Base-by-base conservation (phyloP, 2,113 vertebrate species). In the Nibea coibor region DNA sequence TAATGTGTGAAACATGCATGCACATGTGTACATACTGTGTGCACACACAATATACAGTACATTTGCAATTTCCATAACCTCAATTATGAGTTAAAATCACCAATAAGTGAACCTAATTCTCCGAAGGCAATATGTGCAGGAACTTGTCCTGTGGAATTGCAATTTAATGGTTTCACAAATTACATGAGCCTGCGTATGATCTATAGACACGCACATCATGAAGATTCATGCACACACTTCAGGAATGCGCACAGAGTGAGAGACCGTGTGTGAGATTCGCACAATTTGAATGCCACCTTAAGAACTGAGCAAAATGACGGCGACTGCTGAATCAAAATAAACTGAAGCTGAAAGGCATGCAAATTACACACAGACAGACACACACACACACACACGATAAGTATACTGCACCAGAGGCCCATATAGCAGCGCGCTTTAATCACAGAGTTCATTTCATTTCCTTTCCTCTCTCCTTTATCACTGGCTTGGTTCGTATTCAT, bases 401-500 rank as follows among this genome's bases (percentile, higher is more conserved):
- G 66, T 43, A 68, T 43, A 26, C 66, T 69, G 53, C 81, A 79
- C 63, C 61, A 47, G 76, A 84, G 74, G 71, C 80, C 56, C 53
- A 53, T 72, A 87, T 54, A 84, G 62, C 76, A 28, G 53, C 35
- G 61, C 81, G 73, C 75, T 89, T 90, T 90, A 86, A 88, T 89
- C 83, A 78, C 58, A 63, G 72, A 85, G 82, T 87, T 85, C 75
- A 87, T 90, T 86, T 91, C 63, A 88, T 87, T 89, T 75, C 65
- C 78, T 75, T 78, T 58, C 67, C 82, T 62, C 54, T 72, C 84
- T 76, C 77, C 78, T 91, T 90, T 77, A 90, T 90, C 82, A 83
- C 65, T 42, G 68, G 67, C 75, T 79, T 58, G 66, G 66, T 81
- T 89, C 76, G 83, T 88, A 81, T 91, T 92, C 78, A 85, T 93